A percentile compares a stretch with the other conserved stretches of the same genome.
Conservation (phyloP, 2,888 invertebrate species). For the Pegoplata infirma region DNA sequence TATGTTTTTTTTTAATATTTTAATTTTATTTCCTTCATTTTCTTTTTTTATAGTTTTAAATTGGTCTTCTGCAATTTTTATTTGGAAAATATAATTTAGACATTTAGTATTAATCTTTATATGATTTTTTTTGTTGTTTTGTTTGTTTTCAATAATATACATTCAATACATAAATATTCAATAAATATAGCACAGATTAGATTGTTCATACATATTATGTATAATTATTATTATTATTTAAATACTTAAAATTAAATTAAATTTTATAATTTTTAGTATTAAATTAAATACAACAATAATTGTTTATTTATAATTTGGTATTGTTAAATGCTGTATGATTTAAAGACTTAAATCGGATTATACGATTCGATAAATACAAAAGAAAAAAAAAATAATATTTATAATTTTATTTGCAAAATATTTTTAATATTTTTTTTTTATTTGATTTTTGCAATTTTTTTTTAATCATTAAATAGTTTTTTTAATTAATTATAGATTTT, state of each 20-base stretch:
- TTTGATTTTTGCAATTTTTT: background rate
- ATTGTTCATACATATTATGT: constrained; percentile 41
- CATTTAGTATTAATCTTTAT: constrained; percentile 50
- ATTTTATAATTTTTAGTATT: background rate
- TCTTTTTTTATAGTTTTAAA: constrained; percentile 45
- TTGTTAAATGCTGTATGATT: background rate
- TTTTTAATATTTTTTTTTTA: background rate
- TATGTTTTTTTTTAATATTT: background rate
- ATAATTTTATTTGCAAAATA: background rate
- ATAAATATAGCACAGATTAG: constrained; percentile 54
- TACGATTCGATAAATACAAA: background rate
- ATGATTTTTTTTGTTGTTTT: constrained; percentile 14
- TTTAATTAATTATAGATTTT: too few relatives aligned
- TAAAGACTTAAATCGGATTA: background rate
- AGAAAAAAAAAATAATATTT: background rate
- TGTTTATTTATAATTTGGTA: background rate
- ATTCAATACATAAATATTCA: constrained; percentile 43
- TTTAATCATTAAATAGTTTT: background rate
- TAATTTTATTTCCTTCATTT: constrained; percentile 4
- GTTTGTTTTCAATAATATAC: constrained; percentile 50
- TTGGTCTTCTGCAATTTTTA: constrained; percentile 47
- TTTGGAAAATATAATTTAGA: constrained; percentile 58
- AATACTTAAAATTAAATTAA: constrained; percentile 8
- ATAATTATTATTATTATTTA: background rate
- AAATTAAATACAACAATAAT: background rate